phyloP scores from a whole-genome alignment of 1,140 invertebrate species.

The Apolygus lucorum region DNA sequence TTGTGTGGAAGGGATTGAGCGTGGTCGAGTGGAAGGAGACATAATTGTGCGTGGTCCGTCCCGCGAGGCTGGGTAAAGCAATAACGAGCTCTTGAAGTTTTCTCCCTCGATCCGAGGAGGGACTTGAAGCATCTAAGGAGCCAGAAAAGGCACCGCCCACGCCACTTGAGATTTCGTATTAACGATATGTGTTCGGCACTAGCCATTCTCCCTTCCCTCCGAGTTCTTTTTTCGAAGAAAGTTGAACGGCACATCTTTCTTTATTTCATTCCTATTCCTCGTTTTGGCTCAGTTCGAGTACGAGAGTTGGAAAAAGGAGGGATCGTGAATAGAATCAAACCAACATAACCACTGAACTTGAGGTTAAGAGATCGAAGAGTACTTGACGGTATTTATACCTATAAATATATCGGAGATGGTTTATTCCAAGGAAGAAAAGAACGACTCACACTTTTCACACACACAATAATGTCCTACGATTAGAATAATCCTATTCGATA shows the following conservation, averaged over 20 bases:
- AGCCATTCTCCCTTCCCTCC: not conserved
- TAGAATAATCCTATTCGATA: no score
- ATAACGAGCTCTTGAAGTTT: conserved; percentile 12
- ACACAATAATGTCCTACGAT: no score
- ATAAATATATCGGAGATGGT: no score
- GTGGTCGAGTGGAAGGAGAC: conserved; percentile 16
- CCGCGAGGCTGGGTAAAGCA: not conserved
- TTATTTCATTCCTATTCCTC: no score
- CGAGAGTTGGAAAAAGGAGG: no score
- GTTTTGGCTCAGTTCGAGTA: no score
- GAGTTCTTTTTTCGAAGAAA: not conserved
- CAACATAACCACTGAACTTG: no score
- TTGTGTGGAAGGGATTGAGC: conserved; percentile 11
- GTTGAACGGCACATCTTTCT: not conserved
- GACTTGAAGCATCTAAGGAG: not conserved
- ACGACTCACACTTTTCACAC: no score
- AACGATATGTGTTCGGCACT: conserved; percentile 1
- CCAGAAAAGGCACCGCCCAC: not conserved
- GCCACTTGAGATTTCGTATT: conserved; percentile 5
- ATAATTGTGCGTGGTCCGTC: conserved; percentile 8
- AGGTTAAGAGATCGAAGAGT: no score
- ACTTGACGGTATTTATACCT: no score
- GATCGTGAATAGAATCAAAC: no score
- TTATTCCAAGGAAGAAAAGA: no score
- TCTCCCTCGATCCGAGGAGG: not conserved